These are phyloP conservation scores for Serilophus lunatus DNA, from an alignment of 2,113 vertebrate species.

Conservation along the genomic window DNA sequence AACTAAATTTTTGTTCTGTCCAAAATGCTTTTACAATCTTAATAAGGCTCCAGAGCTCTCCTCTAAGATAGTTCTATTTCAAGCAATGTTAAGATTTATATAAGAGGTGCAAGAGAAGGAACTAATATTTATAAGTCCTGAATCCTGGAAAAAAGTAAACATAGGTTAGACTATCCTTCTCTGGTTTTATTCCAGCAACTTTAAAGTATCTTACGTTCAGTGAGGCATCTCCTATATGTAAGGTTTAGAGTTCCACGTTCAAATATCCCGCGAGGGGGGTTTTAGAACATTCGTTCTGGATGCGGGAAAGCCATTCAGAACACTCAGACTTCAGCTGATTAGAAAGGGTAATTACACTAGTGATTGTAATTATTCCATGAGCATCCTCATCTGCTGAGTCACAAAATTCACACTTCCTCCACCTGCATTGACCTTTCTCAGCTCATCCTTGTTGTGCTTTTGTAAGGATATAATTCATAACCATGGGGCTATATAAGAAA, in stretches of 20 bases:
- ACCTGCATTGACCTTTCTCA: background rate
- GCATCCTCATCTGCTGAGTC: background rate
- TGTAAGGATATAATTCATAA: background rate
- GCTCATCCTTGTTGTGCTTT: background rate
- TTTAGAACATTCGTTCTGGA: background rate
- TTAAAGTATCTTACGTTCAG: background rate
- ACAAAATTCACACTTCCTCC: background rate
- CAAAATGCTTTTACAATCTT: background rate
- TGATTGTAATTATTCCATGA: background rate
- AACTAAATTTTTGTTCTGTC: background rate
- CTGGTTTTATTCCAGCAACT: background rate
- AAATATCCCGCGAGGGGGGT: background rate
- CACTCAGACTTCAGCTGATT: background rate
- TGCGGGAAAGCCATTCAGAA: background rate
- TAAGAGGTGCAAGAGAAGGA: background rate
- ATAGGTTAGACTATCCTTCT: background rate
- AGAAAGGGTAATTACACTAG: background rate
- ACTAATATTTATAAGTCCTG: background rate
- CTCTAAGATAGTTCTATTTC: background rate
- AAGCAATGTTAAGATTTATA: background rate
- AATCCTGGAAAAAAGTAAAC: background rate
- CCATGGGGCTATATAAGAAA: background rate
- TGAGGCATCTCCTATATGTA: background rate
- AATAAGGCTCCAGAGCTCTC: background rate
- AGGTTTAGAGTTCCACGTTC: background rate